A percentile compares a stretch with the other conserved stretches of the same genome.
Evolutionary conservation across 2,113 vertebrate species (phyloP).

Genomic region (Phyllostomus hastatus): DNA sequence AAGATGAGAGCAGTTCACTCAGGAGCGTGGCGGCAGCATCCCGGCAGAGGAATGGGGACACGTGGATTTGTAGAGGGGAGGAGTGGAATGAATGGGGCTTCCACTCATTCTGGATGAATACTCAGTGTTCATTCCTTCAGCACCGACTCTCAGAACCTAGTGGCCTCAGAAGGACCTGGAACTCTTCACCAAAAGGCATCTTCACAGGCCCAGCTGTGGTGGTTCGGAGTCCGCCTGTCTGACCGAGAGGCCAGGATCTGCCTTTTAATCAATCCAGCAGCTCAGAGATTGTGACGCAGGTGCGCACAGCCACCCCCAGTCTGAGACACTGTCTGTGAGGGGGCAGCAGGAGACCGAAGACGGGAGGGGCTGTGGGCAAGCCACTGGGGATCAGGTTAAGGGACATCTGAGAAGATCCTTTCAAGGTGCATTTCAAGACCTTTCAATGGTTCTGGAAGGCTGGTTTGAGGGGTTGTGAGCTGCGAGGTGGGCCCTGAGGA

Average conservation of each 20-base stretch:
- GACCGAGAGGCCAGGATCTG: neutral
- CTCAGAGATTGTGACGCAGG: neutral
- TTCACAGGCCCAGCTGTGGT: neutral
- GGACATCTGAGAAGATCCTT: neutral
- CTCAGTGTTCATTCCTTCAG: neutral
- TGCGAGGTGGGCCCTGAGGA: neutral
- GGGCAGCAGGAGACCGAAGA: neutral
- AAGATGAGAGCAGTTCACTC: neutral
- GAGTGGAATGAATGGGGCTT: fast-evolving
- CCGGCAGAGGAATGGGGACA: neutral
- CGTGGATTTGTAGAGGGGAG: neutral
- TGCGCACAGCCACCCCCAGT: no score
- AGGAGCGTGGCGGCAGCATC: neutral
- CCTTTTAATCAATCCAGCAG: neutral
- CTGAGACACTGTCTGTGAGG: neutral
- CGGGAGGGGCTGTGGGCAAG: no score
- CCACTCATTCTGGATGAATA: no score
- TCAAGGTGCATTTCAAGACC: neutral
- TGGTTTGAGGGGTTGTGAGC: neutral
- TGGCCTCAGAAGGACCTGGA: neutral
- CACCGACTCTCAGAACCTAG: neutral
- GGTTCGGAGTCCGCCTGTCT: neutral
- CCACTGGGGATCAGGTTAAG: no score
- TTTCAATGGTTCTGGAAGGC: neutral
- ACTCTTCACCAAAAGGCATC: neutral